A percentile compares a stretch with the other conserved stretches of the same genome.
These are phyloP conservation scores for Tetranychus truncatus DNA, from an alignment of 2,888 invertebrate species.

Conservation along the genomic window DNA sequence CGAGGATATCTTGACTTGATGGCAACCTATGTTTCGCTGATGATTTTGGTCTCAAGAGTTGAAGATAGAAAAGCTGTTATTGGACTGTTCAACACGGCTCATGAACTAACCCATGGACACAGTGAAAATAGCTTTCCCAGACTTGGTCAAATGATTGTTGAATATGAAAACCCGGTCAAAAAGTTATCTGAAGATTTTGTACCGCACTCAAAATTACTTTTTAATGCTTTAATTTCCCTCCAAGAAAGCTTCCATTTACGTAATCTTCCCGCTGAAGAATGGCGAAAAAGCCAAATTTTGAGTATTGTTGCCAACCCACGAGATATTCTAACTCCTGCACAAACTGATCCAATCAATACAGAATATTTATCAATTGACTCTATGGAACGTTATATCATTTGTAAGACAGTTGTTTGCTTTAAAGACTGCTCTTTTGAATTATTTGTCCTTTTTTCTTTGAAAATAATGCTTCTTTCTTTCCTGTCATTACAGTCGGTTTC, in stretches of 20 bases:
- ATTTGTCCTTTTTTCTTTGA: slow-evolving; percentile 20
- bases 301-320: slow-evolving; percentile 84
- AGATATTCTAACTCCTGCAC: slow-evolving; percentile 79
- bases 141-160: slow-evolving; percentile 89
- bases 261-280: slow-evolving; percentile 78
- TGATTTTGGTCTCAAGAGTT: slow-evolving; percentile 91
- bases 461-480: slow-evolving; percentile 7
- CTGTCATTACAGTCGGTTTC: slow-evolving; percentile 48
- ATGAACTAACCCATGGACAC: slow-evolving; percentile 80
- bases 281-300: slow-evolving; percentile 74
- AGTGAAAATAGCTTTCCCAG: slow-evolving; percentile 79
- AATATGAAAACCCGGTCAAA: slow-evolving; percentile 85
- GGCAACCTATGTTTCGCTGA: slow-evolving; percentile 75
- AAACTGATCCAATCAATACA: slow-evolving; percentile 88
- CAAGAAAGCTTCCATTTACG: slow-evolving; percentile 68
- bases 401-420: slow-evolving; percentile 34
- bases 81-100: slow-evolving; percentile 90
- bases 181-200: slow-evolving; percentile 91
- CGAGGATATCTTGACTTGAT: slow-evolving; percentile 87
- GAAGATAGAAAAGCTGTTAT: slow-evolving; percentile 94
- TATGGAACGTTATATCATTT: slow-evolving; percentile 91
- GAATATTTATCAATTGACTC: slow-evolving; percentile 86
- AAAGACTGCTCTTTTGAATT: slow-evolving; percentile 10
- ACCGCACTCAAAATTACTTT: slow-evolving; percentile 70
- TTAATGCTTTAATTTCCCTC: slow-evolving; percentile 68